Evolutionary conservation across 2,888 invertebrate genomes (phyloP).

Genomic region (Abrostola triplasia): DNA sequence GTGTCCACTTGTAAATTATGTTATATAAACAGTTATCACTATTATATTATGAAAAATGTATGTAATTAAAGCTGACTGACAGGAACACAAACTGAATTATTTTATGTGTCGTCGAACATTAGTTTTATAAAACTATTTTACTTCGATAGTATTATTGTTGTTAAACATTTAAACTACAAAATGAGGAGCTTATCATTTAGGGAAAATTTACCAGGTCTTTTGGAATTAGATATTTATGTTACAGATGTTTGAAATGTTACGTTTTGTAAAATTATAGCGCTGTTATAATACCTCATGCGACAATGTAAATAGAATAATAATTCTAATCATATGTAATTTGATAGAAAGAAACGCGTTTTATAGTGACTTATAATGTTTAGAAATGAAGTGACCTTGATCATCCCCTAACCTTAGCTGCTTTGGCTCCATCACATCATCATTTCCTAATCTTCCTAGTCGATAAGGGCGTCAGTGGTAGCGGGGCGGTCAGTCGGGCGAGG

Average conservation of each 20-base stretch:
- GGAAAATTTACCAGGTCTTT: slow-evolving; percentile 75
- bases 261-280: slow-evolving; percentile 74
- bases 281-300: slow-evolving; percentile 81
- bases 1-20: slow-evolving; percentile 52
- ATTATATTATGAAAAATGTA: slow-evolving; percentile 34
- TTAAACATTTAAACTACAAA: slow-evolving; percentile 56
- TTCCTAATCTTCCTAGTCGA: slow-evolving; percentile 65
- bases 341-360: slow-evolving; percentile 74
- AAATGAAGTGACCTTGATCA: slow-evolving; percentile 87
- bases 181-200: slow-evolving; percentile 85
- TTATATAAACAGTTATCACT: slow-evolving; percentile 42
- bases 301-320: slow-evolving; percentile 73
- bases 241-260: slow-evolving; percentile 67
- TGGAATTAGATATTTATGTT: slow-evolving; percentile 66
- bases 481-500: slow-evolving; percentile 13
- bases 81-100: slow-evolving; percentile 42
- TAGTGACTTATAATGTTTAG: slow-evolving; percentile 82
- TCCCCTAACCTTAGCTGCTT: slow-evolving; percentile 84
- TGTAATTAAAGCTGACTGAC: slow-evolving; percentile 51
- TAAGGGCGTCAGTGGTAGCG: slow-evolving; percentile 44
- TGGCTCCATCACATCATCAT: slow-evolving; percentile 76
- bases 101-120: slow-evolving; percentile 38
- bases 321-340: slow-evolving; percentile 69
- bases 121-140: slow-evolving; percentile 45
- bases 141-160: slow-evolving; percentile 43